A percentile compares a stretch with the other conserved stretches of the same genome.
These are phyloP conservation scores for Tiphia femorata DNA, from an alignment of 2,888 invertebrate genomes.

Conservation along the genomic window DNA sequence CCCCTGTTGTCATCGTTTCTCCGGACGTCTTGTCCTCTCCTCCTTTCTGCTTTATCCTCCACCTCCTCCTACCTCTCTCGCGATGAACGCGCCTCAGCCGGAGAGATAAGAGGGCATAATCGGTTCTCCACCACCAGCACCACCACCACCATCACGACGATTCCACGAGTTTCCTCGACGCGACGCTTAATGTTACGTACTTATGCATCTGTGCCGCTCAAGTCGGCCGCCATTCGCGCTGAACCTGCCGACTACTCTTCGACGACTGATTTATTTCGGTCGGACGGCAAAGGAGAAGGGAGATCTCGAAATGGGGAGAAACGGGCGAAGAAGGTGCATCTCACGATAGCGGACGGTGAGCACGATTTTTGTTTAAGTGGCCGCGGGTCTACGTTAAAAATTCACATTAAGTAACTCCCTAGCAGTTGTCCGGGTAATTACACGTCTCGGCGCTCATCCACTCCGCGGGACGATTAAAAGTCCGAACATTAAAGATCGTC, in stretches of 20 bases:
- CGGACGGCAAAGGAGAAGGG: not conserved
- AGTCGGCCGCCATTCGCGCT: constrained; percentile 43
- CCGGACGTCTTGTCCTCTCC: not conserved
- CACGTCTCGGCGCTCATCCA: too few relatives aligned
- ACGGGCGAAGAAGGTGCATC: not conserved
- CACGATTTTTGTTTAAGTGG: too few relatives aligned
- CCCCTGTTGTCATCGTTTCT: too few relatives aligned
- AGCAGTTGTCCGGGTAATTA: too few relatives aligned
- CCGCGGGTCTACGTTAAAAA: too few relatives aligned
- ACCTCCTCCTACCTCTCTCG: not conserved
- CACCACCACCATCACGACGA: too few relatives aligned
- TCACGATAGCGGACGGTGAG: too few relatives aligned
- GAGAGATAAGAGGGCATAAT: constrained; percentile 42
- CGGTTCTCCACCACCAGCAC: constrained; percentile 26
- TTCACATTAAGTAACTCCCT: too few relatives aligned
- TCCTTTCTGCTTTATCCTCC: not conserved
- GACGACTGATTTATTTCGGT: not conserved
- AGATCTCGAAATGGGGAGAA: not conserved
- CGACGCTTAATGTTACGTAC: constrained; percentile 45
- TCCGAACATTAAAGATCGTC: too few relatives aligned
- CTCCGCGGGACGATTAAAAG: too few relatives aligned
- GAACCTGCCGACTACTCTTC: too few relatives aligned
- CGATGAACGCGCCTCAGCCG: not conserved
- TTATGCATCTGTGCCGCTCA: constrained; percentile 41
- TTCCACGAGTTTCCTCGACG: too few relatives aligned